A percentile compares a stretch with the other conserved stretches of the same genome.
Evolutionary conservation across 2,113 vertebrate genomes (phyloP).

Genomic region (Capreolus pygargus): DNA sequence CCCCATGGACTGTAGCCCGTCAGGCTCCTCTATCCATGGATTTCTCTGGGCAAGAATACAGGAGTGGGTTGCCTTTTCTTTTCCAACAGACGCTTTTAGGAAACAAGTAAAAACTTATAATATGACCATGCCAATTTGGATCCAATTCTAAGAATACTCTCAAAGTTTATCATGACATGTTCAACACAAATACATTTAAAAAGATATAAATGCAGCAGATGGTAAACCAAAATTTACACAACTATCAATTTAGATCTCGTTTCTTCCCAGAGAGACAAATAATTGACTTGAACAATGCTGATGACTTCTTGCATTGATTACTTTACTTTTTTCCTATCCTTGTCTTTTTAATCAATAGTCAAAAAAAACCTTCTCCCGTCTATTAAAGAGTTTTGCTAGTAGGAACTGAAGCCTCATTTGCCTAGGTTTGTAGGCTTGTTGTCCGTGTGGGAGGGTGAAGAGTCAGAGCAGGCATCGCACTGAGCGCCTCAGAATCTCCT

Average conservation of each 20-base stretch:
- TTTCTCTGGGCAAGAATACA: background rate
- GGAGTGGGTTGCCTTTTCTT: background rate
- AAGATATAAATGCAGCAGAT: background rate
- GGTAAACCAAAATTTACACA: background rate
- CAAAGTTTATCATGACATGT: background rate
- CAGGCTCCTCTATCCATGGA: background rate
- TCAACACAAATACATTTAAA: background rate
- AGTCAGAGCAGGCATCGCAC: fast-evolving
- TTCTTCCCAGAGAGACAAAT: background rate
- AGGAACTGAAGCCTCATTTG: background rate
- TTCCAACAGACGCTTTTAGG: background rate
- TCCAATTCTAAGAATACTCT: background rate
- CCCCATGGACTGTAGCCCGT: background rate
- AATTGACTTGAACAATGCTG: background rate
- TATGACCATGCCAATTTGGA: background rate
- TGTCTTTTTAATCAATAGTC: background rate
- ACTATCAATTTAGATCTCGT: background rate
- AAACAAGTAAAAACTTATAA: background rate
- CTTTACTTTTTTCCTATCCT: background rate
- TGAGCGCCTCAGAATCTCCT: background rate
- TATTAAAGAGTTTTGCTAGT: background rate
- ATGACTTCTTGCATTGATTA: background rate
- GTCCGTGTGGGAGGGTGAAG: background rate
- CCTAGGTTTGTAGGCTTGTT: background rate
- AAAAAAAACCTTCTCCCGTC: background rate